Percentiles rank a stretch among this genome's conserved stretches.
Evolutionary conservation across 2,113 vertebrate genomes (phyloP).

Genomic region (Alectura lathami): DNA sequence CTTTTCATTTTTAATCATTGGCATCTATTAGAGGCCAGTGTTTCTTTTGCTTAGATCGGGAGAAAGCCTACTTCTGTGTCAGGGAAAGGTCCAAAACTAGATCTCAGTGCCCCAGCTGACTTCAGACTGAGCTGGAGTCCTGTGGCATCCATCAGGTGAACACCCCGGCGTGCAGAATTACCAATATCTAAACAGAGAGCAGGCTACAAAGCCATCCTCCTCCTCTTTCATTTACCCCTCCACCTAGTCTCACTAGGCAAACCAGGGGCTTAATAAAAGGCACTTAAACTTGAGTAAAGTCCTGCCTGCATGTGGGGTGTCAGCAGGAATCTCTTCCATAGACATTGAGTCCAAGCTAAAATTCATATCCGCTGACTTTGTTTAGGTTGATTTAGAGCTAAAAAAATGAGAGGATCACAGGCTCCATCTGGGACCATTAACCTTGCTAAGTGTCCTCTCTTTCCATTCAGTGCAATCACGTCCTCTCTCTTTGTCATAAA

Average conservation of each 20-base stretch:
- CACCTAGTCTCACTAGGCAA: constrained; percentile 19
- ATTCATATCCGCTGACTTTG: background rate
- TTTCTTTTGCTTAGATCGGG: background rate
- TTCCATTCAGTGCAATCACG: background rate
- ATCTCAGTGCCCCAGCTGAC: background rate
- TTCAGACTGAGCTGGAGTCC: background rate
- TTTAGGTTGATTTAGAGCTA: constrained; percentile 28
- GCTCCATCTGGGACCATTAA: constrained; percentile 13
- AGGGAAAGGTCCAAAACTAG: background rate
- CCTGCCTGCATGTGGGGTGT: background rate
- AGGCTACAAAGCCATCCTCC: background rate
- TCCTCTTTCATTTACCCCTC: background rate
- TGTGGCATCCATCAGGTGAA: background rate
- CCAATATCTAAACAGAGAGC: background rate
- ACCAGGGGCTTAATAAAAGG: constrained; percentile 35
- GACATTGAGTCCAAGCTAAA: background rate
- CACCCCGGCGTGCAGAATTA: background rate
- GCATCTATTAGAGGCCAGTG: background rate
- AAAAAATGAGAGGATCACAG: background rate
- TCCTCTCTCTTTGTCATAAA: background rate
- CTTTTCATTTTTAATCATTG: background rate
- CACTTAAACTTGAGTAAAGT: constrained; percentile 33
- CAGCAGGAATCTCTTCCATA: background rate
- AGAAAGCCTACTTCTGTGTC: background rate
- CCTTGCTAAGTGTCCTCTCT: constrained; percentile 11